A percentile compares a stretch with the other conserved stretches of the same genome.
These are phyloP conservation scores for Neoaliturus tenellus DNA, from an alignment of 2,888 invertebrate species.

Conservation along the genomic window DNA sequence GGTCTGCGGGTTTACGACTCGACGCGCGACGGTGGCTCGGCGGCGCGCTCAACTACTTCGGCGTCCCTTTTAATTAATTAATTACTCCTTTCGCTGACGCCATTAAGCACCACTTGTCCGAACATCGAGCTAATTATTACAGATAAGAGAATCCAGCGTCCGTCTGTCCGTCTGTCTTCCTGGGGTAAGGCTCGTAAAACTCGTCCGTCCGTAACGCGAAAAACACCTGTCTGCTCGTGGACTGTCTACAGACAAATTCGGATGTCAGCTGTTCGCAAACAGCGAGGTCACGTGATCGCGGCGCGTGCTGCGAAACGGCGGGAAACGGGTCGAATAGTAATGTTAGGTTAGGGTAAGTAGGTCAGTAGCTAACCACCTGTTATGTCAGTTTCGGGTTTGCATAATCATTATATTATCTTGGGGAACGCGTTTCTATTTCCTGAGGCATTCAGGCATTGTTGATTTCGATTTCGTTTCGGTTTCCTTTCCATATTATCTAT, in stretches of 20 bases:
- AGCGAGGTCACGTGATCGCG: constrained; percentile 4
- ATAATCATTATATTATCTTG: not conserved
- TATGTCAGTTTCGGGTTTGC: not conserved
- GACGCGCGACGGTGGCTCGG: not conserved
- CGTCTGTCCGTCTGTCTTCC: not conserved
- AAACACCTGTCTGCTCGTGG: not conserved
- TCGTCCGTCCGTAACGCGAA: not conserved
- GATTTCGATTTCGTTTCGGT: not conserved
- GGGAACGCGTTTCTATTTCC: constrained; percentile 5
- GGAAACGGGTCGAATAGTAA: constrained; percentile 15
- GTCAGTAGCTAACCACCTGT: constrained; percentile 29
- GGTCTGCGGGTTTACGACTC: not conserved
- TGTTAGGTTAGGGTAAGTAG: constrained; percentile 24
- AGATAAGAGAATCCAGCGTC: not conserved
- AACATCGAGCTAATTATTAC: not conserved
- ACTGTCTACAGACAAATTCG: not conserved
- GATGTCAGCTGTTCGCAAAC: constrained; percentile 13
- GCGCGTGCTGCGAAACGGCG: not conserved
- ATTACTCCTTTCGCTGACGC: constrained; percentile 20
- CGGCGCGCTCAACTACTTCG: not conserved
- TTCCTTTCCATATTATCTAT: too few relatives aligned
- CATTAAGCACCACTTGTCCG: constrained; percentile 9
- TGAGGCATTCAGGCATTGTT: not conserved
- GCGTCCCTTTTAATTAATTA: constrained; percentile 27
- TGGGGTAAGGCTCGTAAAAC: not conserved